Conservation (phyloP, 2,113 vertebrate species). For the Nothoprocta perdicaria region DNA sequence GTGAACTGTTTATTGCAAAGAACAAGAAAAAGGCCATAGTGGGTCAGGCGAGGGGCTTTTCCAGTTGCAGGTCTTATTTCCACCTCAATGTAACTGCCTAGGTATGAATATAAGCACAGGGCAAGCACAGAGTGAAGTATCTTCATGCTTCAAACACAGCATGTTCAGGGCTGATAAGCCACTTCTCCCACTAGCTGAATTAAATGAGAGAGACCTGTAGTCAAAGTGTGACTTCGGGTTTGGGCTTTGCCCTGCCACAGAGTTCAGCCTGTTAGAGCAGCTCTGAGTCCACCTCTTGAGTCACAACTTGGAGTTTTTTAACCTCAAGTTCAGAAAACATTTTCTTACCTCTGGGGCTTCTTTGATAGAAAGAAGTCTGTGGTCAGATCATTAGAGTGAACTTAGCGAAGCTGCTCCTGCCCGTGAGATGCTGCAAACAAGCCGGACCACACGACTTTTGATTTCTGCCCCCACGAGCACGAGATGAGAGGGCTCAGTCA, state of each 20-base stretch:
- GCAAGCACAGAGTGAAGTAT: neutral
- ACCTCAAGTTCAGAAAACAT: neutral
- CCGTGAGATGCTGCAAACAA: neutral
- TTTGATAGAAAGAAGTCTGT: neutral
- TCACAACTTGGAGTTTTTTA: neutral
- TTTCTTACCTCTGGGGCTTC: neutral
- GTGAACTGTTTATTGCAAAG: neutral
- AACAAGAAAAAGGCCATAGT: neutral
- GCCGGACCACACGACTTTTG: rapidly evolving
- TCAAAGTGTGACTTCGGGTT: neutral
- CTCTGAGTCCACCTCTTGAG: neutral
- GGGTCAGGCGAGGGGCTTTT: neutral
- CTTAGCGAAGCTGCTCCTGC: neutral
- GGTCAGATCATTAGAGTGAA: neutral
- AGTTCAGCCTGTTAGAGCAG: neutral
- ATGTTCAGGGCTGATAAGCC: neutral
- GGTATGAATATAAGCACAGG: neutral
- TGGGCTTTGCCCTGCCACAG: neutral
- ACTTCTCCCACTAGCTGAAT: neutral
- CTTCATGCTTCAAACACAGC: neutral
- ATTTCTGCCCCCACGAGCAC: neutral
- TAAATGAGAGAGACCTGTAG: neutral
- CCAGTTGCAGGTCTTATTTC: neutral
- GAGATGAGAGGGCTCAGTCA: neutral
- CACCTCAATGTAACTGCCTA: neutral